phyloP scores from a whole-genome alignment of 2,888 invertebrate species.

The Phortica okadai region DNA sequence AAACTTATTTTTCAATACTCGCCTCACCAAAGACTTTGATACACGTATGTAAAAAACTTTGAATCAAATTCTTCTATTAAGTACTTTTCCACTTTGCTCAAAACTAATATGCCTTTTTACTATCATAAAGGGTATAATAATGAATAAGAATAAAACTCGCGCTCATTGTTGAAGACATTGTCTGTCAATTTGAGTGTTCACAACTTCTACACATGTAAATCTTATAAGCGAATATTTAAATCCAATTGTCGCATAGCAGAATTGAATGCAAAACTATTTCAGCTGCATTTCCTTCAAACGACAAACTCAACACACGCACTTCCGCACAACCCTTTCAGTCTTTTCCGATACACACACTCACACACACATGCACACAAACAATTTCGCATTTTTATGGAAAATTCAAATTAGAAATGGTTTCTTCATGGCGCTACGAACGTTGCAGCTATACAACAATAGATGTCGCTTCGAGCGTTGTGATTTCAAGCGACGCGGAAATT shows the following conservation, averaged over 20 bases:
- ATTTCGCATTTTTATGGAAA: slow-evolving; percentile 13
- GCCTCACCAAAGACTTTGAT: too few relatives aligned
- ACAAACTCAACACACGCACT: not conserved
- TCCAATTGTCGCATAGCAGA: slow-evolving; percentile 29
- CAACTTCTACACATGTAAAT: not conserved
- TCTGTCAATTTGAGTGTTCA: not conserved
- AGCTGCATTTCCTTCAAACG: slow-evolving; percentile 21
- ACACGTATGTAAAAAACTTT: too few relatives aligned
- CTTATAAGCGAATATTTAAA: slow-evolving; percentile 22
- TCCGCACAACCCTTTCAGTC: not conserved
- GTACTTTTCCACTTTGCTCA: too few relatives aligned
- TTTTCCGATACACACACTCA: not conserved
- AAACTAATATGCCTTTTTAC: too few relatives aligned
- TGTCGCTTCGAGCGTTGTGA: slow-evolving; percentile 15
- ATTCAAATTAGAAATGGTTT: slow-evolving; percentile 28
- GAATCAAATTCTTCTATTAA: too few relatives aligned
- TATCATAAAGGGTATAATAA: too few relatives aligned
- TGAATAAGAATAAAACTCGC: too few relatives aligned
- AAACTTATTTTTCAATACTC: too few relatives aligned
- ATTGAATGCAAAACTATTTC: slow-evolving; percentile 31
- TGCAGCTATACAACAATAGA: slow-evolving; percentile 15
- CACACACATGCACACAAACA: not conserved
- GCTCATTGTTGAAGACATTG: not conserved
- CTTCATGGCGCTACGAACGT: not conserved
- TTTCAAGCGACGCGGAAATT: slow-evolving; percentile 8